Percentiles rank a stretch among this genome's conserved stretches.
Conservation (phyloP, 2,888 invertebrate species). For the Oxyteleia sp. region DNA sequence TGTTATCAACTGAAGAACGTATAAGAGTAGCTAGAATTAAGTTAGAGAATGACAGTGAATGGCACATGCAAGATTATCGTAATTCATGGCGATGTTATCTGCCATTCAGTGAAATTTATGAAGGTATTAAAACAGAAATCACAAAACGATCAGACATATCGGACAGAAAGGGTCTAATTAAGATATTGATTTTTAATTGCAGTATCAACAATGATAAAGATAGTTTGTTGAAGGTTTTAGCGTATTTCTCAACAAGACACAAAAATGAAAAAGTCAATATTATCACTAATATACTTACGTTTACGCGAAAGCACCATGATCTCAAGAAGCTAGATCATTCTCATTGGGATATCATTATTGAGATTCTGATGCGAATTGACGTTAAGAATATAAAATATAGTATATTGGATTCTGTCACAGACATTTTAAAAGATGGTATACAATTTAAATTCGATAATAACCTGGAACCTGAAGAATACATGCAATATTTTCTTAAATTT, state of each 20-base stretch:
- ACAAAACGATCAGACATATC: slow-evolving; percentile 52
- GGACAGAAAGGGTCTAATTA: slow-evolving; percentile 72
- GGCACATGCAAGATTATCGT: background rate
- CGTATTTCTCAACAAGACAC: slow-evolving; percentile 80
- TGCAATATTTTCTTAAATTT: no score
- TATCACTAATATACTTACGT: slow-evolving; percentile 56
- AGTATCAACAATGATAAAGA: slow-evolving; percentile 81
- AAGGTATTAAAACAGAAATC: slow-evolving; percentile 77
- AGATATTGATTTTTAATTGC: no score
- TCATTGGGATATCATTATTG: no score
- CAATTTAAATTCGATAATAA: no score
- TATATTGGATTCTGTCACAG: no score
- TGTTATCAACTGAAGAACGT: no score
- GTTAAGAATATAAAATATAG: no score
- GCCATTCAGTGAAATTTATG: slow-evolving; percentile 76
- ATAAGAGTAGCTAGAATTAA: slow-evolving; percentile 80
- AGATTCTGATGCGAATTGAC: no score
- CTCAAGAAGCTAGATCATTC: no score
- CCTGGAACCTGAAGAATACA: no score
- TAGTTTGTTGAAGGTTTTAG: slow-evolving; percentile 78
- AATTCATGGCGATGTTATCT: slow-evolving; percentile 81
- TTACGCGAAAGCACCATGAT: no score
- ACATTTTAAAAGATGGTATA: no score
- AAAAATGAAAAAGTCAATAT: slow-evolving; percentile 80
- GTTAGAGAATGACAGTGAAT: slow-evolving; percentile 54